phyloP scores from a whole-genome alignment of 2,113 vertebrate species.

The Ginglymostoma cirratum region DNA sequence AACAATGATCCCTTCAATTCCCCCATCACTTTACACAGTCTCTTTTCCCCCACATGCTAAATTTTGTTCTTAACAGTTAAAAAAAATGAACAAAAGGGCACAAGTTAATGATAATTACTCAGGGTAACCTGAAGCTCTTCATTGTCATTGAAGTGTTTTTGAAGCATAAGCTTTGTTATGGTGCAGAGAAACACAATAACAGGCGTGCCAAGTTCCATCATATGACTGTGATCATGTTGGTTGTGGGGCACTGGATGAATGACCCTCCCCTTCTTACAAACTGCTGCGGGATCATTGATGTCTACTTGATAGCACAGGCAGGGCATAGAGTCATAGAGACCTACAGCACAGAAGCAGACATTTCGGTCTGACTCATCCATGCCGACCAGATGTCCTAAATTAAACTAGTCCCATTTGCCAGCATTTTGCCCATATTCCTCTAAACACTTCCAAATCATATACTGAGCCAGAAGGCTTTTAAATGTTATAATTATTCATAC shows the following conservation, averaged over 20 bases:
- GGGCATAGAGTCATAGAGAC: neutral
- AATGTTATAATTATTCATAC: no score
- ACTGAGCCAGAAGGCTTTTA: no score
- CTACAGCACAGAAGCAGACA: no score
- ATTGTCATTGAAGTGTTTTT: neutral
- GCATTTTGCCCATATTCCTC: no score
- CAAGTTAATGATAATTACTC: neutral
- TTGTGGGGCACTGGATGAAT: neutral
- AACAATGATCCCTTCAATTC: neutral
- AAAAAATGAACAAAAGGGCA: neutral
- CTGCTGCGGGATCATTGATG: neutral
- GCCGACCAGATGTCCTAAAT: no score
- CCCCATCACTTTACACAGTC: no score
- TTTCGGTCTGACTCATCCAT: no score
- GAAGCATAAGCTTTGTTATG: neutral
- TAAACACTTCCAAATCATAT: no score
- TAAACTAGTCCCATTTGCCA: no score
- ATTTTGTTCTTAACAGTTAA: no score
- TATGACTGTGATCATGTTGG: neutral
- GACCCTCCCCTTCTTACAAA: neutral
- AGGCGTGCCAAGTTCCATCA: neutral
- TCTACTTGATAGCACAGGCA: neutral
- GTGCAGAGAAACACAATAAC: neutral
- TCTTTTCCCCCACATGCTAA: no score
- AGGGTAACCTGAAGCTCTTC: neutral